These are phyloP conservation scores for Pasiphila rectangulata DNA, from an alignment of 2,888 invertebrate species.

Conservation along the genomic window DNA sequence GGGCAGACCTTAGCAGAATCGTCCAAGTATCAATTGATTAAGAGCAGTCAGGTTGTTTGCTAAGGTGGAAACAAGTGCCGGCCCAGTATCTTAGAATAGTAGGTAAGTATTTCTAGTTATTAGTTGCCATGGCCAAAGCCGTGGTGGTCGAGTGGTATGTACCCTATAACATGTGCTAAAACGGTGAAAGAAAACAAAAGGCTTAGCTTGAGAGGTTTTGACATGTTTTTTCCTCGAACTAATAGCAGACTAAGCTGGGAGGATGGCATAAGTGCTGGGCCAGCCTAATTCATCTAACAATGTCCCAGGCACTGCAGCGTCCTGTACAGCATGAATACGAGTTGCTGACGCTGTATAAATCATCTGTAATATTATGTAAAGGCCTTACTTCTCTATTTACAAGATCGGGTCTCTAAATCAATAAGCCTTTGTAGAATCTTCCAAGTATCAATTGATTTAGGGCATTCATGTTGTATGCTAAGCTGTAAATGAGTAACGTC, in stretches of 20 bases:
- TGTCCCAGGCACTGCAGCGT: too few relatives aligned
- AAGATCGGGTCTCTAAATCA: background rate
- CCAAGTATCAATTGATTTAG: background rate
- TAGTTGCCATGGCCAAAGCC: background rate
- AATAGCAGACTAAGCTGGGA: too few relatives aligned
- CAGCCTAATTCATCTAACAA: too few relatives aligned
- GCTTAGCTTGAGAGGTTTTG: too few relatives aligned
- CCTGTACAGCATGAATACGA: too few relatives aligned
- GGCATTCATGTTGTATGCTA: background rate
- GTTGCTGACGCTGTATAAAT: too few relatives aligned
- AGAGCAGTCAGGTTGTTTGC: background rate
- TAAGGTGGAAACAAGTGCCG: background rate
- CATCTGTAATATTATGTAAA: background rate
- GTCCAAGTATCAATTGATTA: background rate
- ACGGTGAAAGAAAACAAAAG: too few relatives aligned
- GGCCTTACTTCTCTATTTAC: background rate
- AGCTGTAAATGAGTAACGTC: background rate
- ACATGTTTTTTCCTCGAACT: too few relatives aligned
- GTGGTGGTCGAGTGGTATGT: too few relatives aligned
- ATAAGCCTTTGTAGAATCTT: background rate
- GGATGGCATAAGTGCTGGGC: too few relatives aligned
- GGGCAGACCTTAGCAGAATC: too few relatives aligned
- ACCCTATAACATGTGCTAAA: too few relatives aligned
- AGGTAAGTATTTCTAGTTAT: conserved; percentile 4
- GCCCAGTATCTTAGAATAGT: background rate